phyloP scores from a whole-genome alignment of 1,140 invertebrate genomes.

The Teleopsis dalmanni region DNA sequence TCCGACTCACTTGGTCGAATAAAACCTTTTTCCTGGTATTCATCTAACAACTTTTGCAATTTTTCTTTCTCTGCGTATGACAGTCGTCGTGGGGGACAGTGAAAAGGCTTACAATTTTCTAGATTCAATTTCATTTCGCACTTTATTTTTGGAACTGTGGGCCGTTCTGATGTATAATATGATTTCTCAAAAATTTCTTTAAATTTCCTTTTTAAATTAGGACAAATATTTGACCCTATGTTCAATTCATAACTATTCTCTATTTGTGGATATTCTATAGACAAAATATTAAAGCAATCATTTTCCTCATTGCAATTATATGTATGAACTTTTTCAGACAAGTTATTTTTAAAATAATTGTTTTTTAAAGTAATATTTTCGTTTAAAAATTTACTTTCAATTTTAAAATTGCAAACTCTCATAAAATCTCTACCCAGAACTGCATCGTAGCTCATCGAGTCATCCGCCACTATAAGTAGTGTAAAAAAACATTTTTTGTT shows the following conservation, averaged over 20 bases:
- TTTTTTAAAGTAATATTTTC: no score
- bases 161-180: background rate
- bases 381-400: no score
- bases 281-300: no score
- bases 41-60: slow-evolving; percentile 21
- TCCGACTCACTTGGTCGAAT: slow-evolving; percentile 24
- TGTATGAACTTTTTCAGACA: no score
- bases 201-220: background rate
- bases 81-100: slow-evolving; percentile 17
- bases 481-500: slow-evolving; percentile 4
- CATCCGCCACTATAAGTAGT: slow-evolving; percentile 14
- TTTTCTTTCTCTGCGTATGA: slow-evolving; percentile 19
- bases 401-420: background rate
- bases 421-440: slow-evolving; percentile 16
- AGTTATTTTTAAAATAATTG: no score
- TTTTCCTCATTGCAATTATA: no score
- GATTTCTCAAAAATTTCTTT: background rate
- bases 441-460: slow-evolving; percentile 10
- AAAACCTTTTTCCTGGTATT: slow-evolving; percentile 15
- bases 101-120: slow-evolving; percentile 15
- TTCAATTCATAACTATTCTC: no score
- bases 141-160: slow-evolving; percentile 2
- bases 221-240: no score
- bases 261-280: no score
- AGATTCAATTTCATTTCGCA: slow-evolving; percentile 14